A percentile compares a stretch with the other conserved stretches of the same genome.
Evolutionary conservation across 2,888 invertebrate species (phyloP).

Genomic region (Synergus itoensis): DNA sequence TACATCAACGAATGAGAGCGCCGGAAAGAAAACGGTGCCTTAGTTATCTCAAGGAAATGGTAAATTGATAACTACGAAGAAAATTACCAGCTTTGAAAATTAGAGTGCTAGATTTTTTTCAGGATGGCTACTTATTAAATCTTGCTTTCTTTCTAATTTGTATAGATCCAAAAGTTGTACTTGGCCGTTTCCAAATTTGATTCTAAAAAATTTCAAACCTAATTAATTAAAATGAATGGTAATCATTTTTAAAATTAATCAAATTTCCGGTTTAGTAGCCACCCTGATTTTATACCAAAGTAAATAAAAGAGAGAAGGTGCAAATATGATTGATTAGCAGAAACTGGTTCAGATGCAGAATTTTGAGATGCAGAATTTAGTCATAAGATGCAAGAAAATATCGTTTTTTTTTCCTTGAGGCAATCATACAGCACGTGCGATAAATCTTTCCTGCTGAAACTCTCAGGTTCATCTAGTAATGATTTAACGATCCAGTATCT

Average conservation of each 20-base stretch:
- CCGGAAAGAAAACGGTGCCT: constrained; percentile 39
- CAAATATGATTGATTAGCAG: neutral
- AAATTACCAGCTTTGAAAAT: neutral
- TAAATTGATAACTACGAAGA: neutral
- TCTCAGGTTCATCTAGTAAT: constrained; percentile 68
- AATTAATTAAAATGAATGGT: too few relatives aligned
- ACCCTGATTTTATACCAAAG: neutral
- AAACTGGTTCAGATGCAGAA: constrained; percentile 5
- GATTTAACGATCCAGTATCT: constrained; percentile 54
- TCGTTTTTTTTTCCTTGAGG: constrained; percentile 30
- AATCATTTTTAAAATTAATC: too few relatives aligned
- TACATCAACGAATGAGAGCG: constrained; percentile 25
- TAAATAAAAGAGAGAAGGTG: neutral
- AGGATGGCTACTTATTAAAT: neutral
- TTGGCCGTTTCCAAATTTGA: too few relatives aligned
- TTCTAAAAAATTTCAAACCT: too few relatives aligned
- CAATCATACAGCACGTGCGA: constrained; percentile 37
- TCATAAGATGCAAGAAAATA: constrained; percentile 13
- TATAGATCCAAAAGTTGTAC: neutral
- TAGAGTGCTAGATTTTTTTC: neutral
- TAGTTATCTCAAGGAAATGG: constrained; percentile 38
- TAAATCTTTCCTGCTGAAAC: constrained; percentile 60
- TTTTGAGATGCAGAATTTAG: constrained; percentile 6
- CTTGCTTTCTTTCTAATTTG: neutral
- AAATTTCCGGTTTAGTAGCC: neutral